phyloP scores from a whole-genome alignment of 2,888 invertebrate genomes.

The Iselma pallidipennis region DNA sequence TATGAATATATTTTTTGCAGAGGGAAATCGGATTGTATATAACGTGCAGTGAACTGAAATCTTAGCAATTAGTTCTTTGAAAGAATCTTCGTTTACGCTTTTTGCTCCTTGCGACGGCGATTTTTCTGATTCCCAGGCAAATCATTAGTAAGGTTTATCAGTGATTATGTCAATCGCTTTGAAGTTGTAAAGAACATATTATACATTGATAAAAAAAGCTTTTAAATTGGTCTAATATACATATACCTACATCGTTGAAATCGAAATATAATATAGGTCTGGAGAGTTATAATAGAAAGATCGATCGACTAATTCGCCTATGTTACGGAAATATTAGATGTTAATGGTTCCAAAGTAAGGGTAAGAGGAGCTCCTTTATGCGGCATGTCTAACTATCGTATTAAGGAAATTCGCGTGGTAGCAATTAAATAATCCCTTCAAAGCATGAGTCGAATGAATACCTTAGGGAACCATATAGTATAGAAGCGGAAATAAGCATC shows the following conservation, averaged over 20 bases:
- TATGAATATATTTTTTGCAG: conserved; percentile 48
- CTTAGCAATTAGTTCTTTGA: conserved; percentile 57
- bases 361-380: conserved; percentile 55
- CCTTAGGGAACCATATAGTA: conserved; percentile 49
- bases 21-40: conserved; percentile 52
- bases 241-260: not conserved
- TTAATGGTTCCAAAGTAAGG: conserved; percentile 55
- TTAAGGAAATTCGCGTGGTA: conserved; percentile 55
- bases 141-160: conserved; percentile 57
- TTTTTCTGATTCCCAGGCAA: conserved; percentile 53
- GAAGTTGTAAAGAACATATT: conserved; percentile 48
- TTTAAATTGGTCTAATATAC: conserved; percentile 7
- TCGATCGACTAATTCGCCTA: conserved; percentile 40
- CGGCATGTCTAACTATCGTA: conserved; percentile 53
- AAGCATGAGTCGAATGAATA: conserved; percentile 56
- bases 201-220: conserved; percentile 12
- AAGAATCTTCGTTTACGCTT: conserved; percentile 53
- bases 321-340: conserved; percentile 53
- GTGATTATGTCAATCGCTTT: conserved; percentile 53
- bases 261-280: conserved; percentile 17
- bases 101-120: conserved; percentile 47
- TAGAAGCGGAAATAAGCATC: conserved; percentile 13
- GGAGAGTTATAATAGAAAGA: conserved; percentile 35
- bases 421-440: conserved; percentile 59
- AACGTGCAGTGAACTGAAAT: conserved; percentile 55